phyloP scores from a whole-genome alignment of 2,888 invertebrate species.

The Chaetogeoica ovagalla region DNA sequence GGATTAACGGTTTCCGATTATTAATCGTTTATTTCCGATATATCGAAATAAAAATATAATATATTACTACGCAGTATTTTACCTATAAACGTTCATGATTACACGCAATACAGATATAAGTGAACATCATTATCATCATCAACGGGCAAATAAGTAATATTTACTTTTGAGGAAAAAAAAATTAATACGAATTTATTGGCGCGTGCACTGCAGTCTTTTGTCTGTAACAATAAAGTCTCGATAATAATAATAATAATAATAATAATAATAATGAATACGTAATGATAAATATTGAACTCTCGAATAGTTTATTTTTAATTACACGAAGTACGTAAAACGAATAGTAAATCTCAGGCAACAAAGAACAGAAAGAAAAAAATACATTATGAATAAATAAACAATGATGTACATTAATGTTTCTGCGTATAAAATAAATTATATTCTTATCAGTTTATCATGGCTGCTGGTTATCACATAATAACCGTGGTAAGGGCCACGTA shows the following conservation, averaged over 20 bases:
- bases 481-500: too few species aligned
- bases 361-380: slow-evolving; percentile 18
- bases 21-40: too few species aligned
- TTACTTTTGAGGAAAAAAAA: slow-evolving; percentile 36
- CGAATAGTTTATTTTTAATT: slow-evolving; percentile 8
- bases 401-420: slow-evolving; percentile 13
- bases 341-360: slow-evolving; percentile 13
- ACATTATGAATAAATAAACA: slow-evolving; percentile 24
- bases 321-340: neutral
- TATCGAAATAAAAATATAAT: neutral
- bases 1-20: too few species aligned
- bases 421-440: slow-evolving; percentile 40
- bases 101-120: slow-evolving; percentile 11
- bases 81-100: slow-evolving; percentile 27
- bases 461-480: neutral
- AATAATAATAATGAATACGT: neutral
- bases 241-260: slow-evolving; percentile 8
- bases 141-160: slow-evolving; percentile 7
- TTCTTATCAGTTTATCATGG: slow-evolving; percentile 44
- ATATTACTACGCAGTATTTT: slow-evolving; percentile 33
- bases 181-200: slow-evolving; percentile 7
- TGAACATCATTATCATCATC: slow-evolving; percentile 27
- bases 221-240: neutral
- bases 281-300: slow-evolving; percentile 14
- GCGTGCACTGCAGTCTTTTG: slow-evolving; percentile 11